phyloP scores from a whole-genome alignment of 2,113 vertebrate genomes.

The Ictalurus punctatus region DNA sequence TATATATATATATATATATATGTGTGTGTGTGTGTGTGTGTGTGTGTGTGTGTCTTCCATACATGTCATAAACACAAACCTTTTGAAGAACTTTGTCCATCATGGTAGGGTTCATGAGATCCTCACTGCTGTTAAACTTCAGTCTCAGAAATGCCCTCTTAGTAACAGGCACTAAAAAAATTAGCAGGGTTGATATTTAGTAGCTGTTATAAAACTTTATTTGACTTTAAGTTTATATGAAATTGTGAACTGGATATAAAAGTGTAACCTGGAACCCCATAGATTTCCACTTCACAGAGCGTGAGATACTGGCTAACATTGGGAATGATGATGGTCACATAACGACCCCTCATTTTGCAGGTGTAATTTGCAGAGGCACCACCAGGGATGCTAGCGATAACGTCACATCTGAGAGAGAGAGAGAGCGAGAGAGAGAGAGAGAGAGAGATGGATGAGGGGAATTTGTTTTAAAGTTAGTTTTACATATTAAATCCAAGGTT shows the following conservation, averaged over 20 bases:
- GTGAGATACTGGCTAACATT: background rate
- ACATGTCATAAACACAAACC: background rate
- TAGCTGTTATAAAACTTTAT: background rate
- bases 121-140: background rate
- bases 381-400: background rate
- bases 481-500: no score
- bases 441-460: background rate
- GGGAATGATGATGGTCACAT: background rate
- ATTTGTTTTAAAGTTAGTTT: background rate
- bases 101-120: background rate
- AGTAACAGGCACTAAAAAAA: background rate
- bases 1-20: no score
- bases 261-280: background rate
- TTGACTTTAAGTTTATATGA: background rate
- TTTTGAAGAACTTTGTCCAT: conserved; percentile 1
- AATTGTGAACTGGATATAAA: background rate
- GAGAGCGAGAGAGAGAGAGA: background rate
- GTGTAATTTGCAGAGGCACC: background rate
- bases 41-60: no score
- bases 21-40: no score
- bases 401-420: background rate
- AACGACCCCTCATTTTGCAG: background rate
- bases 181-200: background rate
- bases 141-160: background rate
- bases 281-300: background rate